These are phyloP conservation scores for Gallinago stenura DNA, from an alignment of 2,797 vertebrate species.

Conservation along the genomic window DNA sequence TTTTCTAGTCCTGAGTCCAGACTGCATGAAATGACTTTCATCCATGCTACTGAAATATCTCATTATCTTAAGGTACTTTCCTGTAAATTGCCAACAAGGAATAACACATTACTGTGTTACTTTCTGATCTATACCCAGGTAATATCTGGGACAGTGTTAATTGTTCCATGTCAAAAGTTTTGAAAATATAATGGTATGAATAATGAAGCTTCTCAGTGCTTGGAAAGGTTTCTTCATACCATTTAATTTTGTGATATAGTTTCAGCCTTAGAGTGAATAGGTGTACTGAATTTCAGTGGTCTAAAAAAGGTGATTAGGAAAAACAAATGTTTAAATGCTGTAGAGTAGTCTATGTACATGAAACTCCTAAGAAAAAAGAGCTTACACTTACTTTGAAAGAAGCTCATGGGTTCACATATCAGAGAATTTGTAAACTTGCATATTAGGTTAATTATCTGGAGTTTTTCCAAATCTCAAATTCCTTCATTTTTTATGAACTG, in stretches of 20 bases:
- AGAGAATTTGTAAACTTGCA: not conserved
- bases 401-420: accelerated
- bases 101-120: not conserved
- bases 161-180: not conserved
- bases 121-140: not conserved
- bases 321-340: not conserved
- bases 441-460: not conserved
- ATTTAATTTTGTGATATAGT: not conserved
- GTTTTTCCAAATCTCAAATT: not conserved
- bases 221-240: not conserved
- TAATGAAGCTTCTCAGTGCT: not conserved
- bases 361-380: not conserved
- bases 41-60: not conserved
- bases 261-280: not conserved
- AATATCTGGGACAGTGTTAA: not conserved
- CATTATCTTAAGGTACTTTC: not conserved
- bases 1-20: not conserved
- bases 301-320: not conserved
- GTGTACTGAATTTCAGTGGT: not conserved
- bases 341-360: accelerated
- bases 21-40: not conserved
- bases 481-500: not conserved
- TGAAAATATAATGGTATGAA: not conserved
- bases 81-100: not conserved
- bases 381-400: not conserved